phyloP scores from a whole-genome alignment of 2,797 vertebrate species.

The Danio albolineatus region DNA sequence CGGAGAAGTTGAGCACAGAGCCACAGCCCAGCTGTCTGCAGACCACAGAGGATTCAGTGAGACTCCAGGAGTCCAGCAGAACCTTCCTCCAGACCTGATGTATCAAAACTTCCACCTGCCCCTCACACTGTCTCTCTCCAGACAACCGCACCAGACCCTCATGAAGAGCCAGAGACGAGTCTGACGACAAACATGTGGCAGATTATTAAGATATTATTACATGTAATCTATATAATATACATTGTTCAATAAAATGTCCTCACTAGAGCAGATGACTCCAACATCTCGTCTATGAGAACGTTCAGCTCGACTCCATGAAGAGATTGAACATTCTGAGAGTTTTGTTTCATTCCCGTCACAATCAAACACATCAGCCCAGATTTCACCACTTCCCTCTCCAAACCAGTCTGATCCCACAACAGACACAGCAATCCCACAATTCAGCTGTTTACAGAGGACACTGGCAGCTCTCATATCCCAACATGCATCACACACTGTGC shows the following conservation, averaged over 20 bases:
- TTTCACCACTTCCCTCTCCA: conserved; percentile 41
- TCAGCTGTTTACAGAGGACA: conserved; percentile 35
- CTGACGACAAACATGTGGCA: not conserved
- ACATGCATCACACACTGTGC: too few species aligned
- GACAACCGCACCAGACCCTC: conserved; percentile 41
- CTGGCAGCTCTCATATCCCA: too few species aligned
- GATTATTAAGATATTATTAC: not conserved
- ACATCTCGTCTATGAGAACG: conserved; percentile 52
- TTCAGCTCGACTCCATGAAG: conserved; percentile 52
- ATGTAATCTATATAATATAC: not conserved
- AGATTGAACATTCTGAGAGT: conserved; percentile 55
- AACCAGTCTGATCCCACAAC: conserved; percentile 53
- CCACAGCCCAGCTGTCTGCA: conserved; percentile 73
- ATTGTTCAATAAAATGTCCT: not conserved
- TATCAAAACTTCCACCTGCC: conserved; percentile 68
- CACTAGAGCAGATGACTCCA: conserved; percentile 57
- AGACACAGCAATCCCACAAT: conserved; percentile 57
- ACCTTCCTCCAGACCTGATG: conserved; percentile 67
- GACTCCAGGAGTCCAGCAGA: conserved; percentile 64
- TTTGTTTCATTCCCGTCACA: conserved; percentile 56
- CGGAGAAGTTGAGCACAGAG: conserved; percentile 60
- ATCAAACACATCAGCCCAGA: conserved; percentile 59
- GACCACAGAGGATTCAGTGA: conserved; percentile 66
- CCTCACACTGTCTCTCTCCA: conserved; percentile 60
- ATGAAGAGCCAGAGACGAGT: conserved; percentile 32